Evolutionary conservation across 1,140 invertebrate species (phyloP).

Genomic region (Mya arenaria): DNA sequence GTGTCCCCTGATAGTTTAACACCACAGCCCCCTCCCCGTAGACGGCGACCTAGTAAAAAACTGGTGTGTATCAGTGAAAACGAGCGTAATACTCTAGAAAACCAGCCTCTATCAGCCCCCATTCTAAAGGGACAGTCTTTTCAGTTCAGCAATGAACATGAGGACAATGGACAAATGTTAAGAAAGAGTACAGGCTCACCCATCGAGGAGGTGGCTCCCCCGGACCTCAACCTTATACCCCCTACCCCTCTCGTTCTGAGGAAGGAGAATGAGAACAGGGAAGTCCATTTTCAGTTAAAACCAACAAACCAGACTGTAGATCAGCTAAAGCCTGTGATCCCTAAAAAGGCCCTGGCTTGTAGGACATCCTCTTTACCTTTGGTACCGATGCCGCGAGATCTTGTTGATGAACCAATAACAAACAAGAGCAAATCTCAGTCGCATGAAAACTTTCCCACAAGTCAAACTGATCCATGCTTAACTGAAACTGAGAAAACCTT

Average conservation of each 20-base stretch:
- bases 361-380: slow-evolving; percentile 38
- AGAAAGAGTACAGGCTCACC: neutral
- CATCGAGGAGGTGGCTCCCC: too few relatives aligned
- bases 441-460: slow-evolving; percentile 19
- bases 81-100: neutral
- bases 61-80: neutral
- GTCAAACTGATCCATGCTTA: neutral
- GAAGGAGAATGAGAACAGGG: neutral
- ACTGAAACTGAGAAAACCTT: neutral
- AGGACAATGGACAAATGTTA: neutral
- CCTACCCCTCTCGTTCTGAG: neutral
- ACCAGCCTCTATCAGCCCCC: slow-evolving; percentile 2
- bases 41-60: neutral
- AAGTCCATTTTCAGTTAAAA: neutral
- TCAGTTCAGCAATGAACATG: too few relatives aligned
- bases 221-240: slow-evolving; percentile 18
- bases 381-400: neutral
- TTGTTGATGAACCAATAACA: neutral
- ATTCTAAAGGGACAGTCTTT: neutral
- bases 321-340: neutral
- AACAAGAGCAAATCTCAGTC: slow-evolving; percentile 29
- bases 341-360: slow-evolving; percentile 6
- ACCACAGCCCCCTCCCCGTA: slow-evolving; percentile 50
- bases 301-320: neutral
- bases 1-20: slow-evolving; percentile 53